A percentile compares a stretch with the other conserved stretches of the same genome.
These are phyloP conservation scores for Wiebesia pumilae DNA, from an alignment of 1,140 invertebrate species.

Conservation along the genomic window DNA sequence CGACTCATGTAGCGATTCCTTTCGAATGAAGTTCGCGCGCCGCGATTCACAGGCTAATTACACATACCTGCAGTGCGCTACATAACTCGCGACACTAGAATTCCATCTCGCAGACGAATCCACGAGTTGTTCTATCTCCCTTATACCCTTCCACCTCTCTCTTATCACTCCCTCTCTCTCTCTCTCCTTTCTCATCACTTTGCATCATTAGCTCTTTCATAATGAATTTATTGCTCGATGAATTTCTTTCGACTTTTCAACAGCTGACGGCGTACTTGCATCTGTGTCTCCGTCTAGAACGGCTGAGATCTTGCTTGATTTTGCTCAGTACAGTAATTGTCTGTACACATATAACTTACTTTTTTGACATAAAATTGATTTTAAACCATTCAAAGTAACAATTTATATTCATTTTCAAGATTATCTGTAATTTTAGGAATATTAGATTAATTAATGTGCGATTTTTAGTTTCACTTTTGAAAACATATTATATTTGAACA, in stretches of 20 bases:
- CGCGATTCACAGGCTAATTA: conserved; percentile 46
- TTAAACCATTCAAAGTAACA: no score
- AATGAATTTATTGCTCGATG: not conserved
- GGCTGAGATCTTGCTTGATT: no score
- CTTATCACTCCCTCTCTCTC: not conserved
- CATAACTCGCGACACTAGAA: conserved; percentile 44
- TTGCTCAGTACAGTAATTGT: no score
- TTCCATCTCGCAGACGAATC: conserved; percentile 27
- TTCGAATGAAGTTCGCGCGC: conserved; percentile 43
- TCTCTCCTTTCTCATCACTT: not conserved
- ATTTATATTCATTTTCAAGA: no score
- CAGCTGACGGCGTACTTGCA: not conserved
- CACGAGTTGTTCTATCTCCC: not conserved
- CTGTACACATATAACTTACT: no score
- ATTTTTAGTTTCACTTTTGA: no score
- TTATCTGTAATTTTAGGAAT: no score
- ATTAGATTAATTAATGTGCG: no score
- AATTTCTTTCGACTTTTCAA: not conserved
- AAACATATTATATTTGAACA: no score
- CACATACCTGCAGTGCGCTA: conserved; percentile 39
- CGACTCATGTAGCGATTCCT: not conserved
- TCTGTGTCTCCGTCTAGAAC: no score
- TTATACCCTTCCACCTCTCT: not conserved
- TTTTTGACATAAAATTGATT: no score
- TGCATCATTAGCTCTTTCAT: not conserved